Evolutionary conservation across 1,140 invertebrate species (phyloP).

Genomic region (Leptopilina boulardi): DNA sequence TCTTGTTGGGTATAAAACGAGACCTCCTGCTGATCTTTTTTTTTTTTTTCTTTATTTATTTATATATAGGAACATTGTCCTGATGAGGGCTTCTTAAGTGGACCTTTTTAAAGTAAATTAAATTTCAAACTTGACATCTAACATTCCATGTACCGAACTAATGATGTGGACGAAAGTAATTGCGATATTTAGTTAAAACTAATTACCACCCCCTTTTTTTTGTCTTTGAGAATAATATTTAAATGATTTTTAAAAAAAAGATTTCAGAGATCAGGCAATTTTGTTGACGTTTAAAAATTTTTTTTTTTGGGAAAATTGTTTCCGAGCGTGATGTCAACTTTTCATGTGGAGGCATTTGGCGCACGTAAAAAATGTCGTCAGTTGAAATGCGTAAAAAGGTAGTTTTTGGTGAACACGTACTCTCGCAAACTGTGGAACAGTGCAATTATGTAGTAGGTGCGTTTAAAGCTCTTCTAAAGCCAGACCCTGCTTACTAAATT

Average conservation of each 20-base stretch:
- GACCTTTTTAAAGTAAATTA: background rate
- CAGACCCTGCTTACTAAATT: conserved; percentile 59
- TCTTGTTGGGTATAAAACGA: conserved; percentile 19
- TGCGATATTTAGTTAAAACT: background rate
- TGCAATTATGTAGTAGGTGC: conserved; percentile 5
- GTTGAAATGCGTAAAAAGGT: conserved; percentile 30
- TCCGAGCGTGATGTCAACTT: conserved; percentile 4
- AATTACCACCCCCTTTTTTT: background rate
- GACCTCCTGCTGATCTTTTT: conserved; percentile 27
- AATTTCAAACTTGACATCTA: background rate
- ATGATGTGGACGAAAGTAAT: background rate
- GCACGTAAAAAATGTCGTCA: conserved; percentile 7
- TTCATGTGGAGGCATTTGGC: conserved; percentile 1
- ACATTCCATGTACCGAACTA: background rate
- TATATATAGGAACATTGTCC: conserved; percentile 16
- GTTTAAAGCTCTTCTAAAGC: background rate
- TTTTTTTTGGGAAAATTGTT: background rate
- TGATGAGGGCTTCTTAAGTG: background rate
- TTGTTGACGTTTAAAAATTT: conserved; percentile 17
- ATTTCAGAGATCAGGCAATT: background rate
- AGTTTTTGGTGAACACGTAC: background rate
- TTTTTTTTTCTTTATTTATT: background rate
- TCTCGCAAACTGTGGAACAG: background rate
- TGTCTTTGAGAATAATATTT: background rate
- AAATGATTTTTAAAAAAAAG: too few species aligned